These are phyloP conservation scores for Campoplex nolae DNA, from an alignment of 2,888 invertebrate species.

Conservation along the genomic window DNA sequence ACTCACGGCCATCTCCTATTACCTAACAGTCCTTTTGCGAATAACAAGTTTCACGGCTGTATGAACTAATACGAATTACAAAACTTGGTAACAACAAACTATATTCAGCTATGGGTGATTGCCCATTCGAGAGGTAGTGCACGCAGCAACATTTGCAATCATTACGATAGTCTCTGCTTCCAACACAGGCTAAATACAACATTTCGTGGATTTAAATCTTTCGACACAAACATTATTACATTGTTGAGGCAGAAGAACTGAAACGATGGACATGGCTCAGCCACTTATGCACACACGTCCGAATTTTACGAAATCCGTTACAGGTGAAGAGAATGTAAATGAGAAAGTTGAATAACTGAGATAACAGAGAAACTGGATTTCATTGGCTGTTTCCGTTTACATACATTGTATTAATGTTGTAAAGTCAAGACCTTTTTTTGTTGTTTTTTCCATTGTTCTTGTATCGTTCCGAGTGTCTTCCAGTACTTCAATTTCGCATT, in stretches of 20 bases:
- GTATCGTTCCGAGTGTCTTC: no score
- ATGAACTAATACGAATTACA: conserved; percentile 19
- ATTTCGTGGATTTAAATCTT: background rate
- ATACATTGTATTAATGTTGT: background rate
- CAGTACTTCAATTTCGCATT: no score
- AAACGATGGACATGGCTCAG: background rate
- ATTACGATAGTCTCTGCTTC: background rate
- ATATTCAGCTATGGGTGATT: background rate
- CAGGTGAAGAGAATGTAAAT: background rate
- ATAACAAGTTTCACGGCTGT: conserved; percentile 7
- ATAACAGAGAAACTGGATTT: background rate
- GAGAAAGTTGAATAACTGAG: background rate
- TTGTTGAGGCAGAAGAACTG: background rate
- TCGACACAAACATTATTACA: background rate
- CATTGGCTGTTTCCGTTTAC: background rate
- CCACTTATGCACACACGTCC: background rate
- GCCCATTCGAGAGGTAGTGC: background rate
- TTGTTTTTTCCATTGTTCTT: no score
- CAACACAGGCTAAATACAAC: background rate
- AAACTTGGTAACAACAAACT: conserved; percentile 15
- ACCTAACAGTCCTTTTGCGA: conserved; percentile 12
- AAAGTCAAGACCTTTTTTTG: no score
- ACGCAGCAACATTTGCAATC: conserved; percentile 3
- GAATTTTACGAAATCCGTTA: background rate
- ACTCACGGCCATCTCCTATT: conserved; percentile 16